Evolutionary conservation across 2,113 vertebrate genomes (phyloP), one percentile per base, ranked within the genome.

Genomic region (Passer montanus): DNA sequence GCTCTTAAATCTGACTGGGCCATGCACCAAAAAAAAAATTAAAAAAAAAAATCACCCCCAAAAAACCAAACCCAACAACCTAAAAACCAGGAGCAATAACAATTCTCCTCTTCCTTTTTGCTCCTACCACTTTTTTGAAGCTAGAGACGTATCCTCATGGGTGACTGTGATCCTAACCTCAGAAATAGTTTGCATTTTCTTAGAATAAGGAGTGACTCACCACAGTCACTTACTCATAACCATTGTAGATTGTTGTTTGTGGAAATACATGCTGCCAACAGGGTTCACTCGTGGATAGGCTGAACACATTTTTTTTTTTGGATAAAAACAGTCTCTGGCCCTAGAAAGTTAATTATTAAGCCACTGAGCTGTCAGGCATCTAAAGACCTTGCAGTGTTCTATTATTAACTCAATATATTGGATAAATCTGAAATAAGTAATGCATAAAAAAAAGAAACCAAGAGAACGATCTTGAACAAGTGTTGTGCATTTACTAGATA

Each of bases 141-240:
- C 20, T 47, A 14, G 43, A 63, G 23, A 62, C 0, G 0, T 68
- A 93, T 84, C 52, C 62, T 68, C 67, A 49, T 27, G n/a, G 49
- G 53, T 82, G 77, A 92, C 44, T 87, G 49, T 41, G 70, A 79
- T 82, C 62, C 69, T 75, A 95, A 87, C 77, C 89, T 94, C 91
- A 87, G 47, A 91, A 97, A 95, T 76, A 95, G 56, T 89, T 95
- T 66, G 74, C 77, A 82, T 95, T 95, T 96, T 97, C 89, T 95
- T 87, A 87, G 93, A 95, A 91, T 58, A 93, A 93, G 81, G 81
- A 79, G 74, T 94, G 94, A 97, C 84, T 97, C 94, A 95, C 44
- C 7, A 89, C 73, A 72, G 66, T 91, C 84, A 60, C 83, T 95
- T 94, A 96, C 79, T 92, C 88, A 91, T 82, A 44, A 76, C 64